These are phyloP conservation scores for Tragelaphus strepsiceros DNA, from an alignment of 2,113 vertebrate species.

Conservation along the genomic window DNA sequence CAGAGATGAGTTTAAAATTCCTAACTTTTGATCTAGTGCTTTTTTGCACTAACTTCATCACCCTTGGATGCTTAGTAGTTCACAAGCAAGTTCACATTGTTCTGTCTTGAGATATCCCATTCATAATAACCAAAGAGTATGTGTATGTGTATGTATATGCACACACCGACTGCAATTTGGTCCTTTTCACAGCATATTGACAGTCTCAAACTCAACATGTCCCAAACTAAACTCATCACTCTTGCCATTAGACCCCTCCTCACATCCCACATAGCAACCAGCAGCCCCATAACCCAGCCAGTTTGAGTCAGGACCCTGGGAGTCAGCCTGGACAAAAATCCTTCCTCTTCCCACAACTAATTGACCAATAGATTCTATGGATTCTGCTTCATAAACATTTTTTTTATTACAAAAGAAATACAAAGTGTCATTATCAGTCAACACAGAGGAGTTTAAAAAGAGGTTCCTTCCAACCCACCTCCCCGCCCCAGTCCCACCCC, in stretches of 20 bases:
- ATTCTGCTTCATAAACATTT: background rate
- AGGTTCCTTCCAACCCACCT: background rate
- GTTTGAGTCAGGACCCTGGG: background rate
- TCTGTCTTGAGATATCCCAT: background rate
- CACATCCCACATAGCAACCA: background rate
- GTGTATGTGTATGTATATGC: background rate
- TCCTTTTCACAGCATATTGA: background rate
- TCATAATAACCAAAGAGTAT: background rate
- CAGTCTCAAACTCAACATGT: background rate
- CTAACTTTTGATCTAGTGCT: background rate
- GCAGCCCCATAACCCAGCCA: background rate
- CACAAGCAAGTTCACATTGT: background rate
- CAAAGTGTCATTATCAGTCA: background rate
- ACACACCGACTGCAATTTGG: background rate
- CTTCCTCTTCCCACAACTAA: background rate
- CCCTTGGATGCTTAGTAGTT: background rate
- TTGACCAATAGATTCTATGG: background rate
- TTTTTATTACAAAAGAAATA: background rate
- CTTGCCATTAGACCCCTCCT: background rate
- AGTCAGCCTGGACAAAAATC: background rate
- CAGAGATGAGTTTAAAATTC: background rate
- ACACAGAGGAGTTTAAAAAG: background rate
- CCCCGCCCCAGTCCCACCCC: background rate
- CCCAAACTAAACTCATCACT: background rate
- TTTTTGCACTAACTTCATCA: background rate